phyloP scores from a whole-genome alignment of 2,888 invertebrate genomes.

The Rhagium mordax region DNA sequence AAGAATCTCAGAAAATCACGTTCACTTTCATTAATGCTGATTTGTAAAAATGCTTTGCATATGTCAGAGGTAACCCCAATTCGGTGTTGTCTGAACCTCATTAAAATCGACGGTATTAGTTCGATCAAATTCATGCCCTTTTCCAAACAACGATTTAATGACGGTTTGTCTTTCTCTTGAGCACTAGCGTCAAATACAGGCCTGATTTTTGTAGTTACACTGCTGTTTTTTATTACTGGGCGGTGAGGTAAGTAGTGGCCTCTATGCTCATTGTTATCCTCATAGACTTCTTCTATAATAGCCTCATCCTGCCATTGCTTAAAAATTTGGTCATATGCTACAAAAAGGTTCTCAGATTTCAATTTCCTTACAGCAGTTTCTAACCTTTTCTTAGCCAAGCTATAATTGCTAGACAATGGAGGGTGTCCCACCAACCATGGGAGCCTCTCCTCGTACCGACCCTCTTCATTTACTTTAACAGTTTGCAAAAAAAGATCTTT shows the following conservation, averaged over 20 bases:
- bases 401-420: slow-evolving; percentile 35
- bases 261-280: slow-evolving; percentile 34
- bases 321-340: slow-evolving; percentile 39
- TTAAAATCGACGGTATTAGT: slow-evolving; percentile 40
- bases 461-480: slow-evolving; percentile 33
- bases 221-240: slow-evolving; percentile 16
- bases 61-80: slow-evolving; percentile 44
- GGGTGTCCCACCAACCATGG: slow-evolving; percentile 45
- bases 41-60: slow-evolving; percentile 9
- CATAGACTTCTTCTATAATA: slow-evolving; percentile 24
- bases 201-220: slow-evolving; percentile 38
- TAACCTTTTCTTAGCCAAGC: slow-evolving; percentile 39
- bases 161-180: slow-evolving; percentile 38
- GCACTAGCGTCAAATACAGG: slow-evolving; percentile 29
- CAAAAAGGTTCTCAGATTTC: slow-evolving; percentile 10
- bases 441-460: slow-evolving; percentile 42
- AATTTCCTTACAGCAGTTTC: slow-evolving; percentile 23
- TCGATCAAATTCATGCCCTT: slow-evolving; percentile 43
- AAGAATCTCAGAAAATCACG: background rate
- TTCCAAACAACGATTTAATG: slow-evolving; percentile 43
- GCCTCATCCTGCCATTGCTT: slow-evolving; percentile 17
- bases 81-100: slow-evolving; percentile 36
- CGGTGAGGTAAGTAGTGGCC: slow-evolving; percentile 45
- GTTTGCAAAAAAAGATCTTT: slow-evolving; percentile 40
- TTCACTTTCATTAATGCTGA: background rate